Base-by-base conservation (phyloP, 1,140 invertebrate genomes). In the Sesamia nonagrioides region DNA sequence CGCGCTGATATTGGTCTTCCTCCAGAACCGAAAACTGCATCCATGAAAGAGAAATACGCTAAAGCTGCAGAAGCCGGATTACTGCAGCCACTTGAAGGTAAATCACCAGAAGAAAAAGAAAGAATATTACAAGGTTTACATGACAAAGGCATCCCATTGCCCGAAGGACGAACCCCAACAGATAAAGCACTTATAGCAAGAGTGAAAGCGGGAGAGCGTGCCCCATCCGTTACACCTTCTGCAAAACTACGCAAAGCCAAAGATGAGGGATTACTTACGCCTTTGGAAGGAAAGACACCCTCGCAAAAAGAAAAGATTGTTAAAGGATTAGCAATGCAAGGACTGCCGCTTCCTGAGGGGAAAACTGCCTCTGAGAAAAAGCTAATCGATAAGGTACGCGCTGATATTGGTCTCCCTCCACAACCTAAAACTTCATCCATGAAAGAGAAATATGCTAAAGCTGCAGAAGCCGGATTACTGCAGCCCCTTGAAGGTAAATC, bases 241-340 rank as follows among this genome's bases (percentile, higher is more conserved):
- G 77, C 63, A 54, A 79, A 76, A 48, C 11, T 85, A 6, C 52
- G 40, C 37, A 68, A 66, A 69, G 79, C 80, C 27, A 61, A 83
- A 78, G 74, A 73, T 18, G 73, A 76, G 7, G 85, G 83, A 21
- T 35, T 79, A n/a, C 35, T 82, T 33, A 82, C 75, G 17, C 83
- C 82, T 15, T 50, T 86, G 66, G 83, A 83, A 71, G 82, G 83
- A 27, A 87, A 82, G 75, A 37, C 77, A 13, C 68, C 68, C 8
- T 61, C 63, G 54, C 63, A 87, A 78, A 86, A 86, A 69, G 83
- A 89, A 81, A 85, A 83, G 54, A 86, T 85, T 61, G n/a, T 90
- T 6, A 85, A 66, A 81, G 82, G 82, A 0, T 45, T 89, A 35
- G 88, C 86, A 5, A 77, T 81, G 40, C 71, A 82, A 27, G 88